These are phyloP conservation scores for Sipha flava DNA, from an alignment of 1,140 invertebrate genomes.

Conservation along the genomic window DNA sequence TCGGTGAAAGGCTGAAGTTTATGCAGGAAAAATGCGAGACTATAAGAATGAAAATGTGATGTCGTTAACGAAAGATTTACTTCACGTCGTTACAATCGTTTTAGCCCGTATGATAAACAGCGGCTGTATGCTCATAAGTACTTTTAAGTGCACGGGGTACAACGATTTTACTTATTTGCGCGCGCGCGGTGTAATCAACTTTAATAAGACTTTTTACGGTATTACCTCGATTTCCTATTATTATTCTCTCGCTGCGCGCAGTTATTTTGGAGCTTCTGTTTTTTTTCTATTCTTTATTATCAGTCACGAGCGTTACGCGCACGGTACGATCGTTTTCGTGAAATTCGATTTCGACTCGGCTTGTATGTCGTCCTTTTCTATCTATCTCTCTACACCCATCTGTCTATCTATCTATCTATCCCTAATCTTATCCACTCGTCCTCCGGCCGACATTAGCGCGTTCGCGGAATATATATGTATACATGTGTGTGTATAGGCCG, in stretches of 20 bases:
- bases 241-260: too few species aligned
- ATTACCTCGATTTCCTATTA: too few species aligned
- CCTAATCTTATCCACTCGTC: too few species aligned
- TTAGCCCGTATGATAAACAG: constrained; percentile 1
- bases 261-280: too few species aligned
- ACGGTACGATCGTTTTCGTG: neutral
- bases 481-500: too few species aligned
- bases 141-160: neutral
- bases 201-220: neutral
- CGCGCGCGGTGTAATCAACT: neutral
- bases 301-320: neutral
- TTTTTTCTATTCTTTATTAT: neutral
- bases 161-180: neutral
- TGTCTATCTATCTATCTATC: neutral
- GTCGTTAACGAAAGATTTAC: constrained; percentile 20
- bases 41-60: neutral
- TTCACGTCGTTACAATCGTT: constrained; percentile 19
- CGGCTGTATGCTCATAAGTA: neutral
- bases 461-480: neutral
- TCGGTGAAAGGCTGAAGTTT: neutral
- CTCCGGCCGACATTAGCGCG: neutral
- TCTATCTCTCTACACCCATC: neutral
- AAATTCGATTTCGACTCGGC: neutral
- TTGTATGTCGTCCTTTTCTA: neutral
- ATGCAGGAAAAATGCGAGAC: neutral